Base-by-base conservation (phyloP, 2,888 invertebrate genomes). In the Caenorhabditis sp. region DNA sequence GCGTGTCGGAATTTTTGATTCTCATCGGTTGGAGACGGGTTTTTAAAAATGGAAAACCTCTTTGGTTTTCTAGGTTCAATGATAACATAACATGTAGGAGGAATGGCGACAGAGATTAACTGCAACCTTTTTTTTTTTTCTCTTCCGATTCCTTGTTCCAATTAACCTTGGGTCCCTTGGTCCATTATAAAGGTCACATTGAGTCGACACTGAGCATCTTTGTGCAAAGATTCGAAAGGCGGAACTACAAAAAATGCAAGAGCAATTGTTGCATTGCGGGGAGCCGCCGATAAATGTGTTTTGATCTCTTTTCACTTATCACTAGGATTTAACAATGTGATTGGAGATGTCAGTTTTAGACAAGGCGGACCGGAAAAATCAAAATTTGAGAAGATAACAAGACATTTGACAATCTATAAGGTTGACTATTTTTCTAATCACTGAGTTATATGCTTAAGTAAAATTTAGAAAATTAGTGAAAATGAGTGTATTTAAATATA, bases 271-370 rank as follows among this genome's bases (percentile, higher is more conserved):
- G 40, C 65, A 67, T 60, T 74, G 65, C 53, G 6, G 40, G 58
- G 65, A 47, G 51, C 37, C 35, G 28, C 58, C 47, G 62, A 64
- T 50, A 11, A 56, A 61, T 61, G 76, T 76, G 76, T 76, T 76
- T 76, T 76, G 76, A 76, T 76, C 76, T 67, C n/a, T 67, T 58
- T 76, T 60, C 35, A 37, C 74, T 50, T 50, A 65, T 65, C 65
- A 74, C 50, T 58, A 13, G 28, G 51, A 58, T 44, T 50, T 37
- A 50, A 24, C 24, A n/a, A n/a, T n/a, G 5, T 53, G 53, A 53
- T 15, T 13, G 40, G 40, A 15, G 13, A 40, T 32, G 40, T 40
- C 40, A 32, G 4, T 40, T 5, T 5, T 8, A 40, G 13, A 15
- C 40, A n/a, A n/a, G n/a, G n/a, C n/a, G n/a, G n/a, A 40, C 15